Evolutionary conservation across 2,113 vertebrate species (phyloP).

Genomic region (Apeltes quadracus): DNA sequence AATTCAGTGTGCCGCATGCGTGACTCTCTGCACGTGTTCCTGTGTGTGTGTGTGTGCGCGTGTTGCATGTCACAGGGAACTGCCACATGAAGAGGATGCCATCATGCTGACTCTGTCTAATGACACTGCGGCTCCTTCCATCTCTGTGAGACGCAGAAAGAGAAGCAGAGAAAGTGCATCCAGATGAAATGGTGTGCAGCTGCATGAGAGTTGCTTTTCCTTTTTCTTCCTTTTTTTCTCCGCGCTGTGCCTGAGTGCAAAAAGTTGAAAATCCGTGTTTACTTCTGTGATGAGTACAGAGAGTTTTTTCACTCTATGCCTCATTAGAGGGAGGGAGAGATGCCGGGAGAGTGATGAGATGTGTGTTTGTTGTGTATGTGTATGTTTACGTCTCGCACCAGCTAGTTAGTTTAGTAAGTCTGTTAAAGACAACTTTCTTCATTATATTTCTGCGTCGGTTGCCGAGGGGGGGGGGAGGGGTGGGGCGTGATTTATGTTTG

Average conservation of each 20-base stretch:
- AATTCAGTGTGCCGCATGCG: constrained; percentile 22
- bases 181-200: constrained; percentile 38
- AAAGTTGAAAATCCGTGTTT: constrained; percentile 63
- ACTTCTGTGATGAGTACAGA: constrained; percentile 51
- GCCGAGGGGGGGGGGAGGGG: background rate
- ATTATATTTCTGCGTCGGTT: constrained; percentile 20
- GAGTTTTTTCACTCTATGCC: constrained; percentile 63
- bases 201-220: constrained; percentile 24
- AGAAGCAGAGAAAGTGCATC: constrained; percentile 10
- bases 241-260: constrained; percentile 24
- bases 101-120: constrained; percentile 42
- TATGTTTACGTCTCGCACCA: constrained; percentile 45
- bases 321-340: constrained; percentile 63
- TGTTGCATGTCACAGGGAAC: constrained; percentile 15
- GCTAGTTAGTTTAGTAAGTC: constrained; percentile 36
- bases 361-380: constrained; percentile 29
- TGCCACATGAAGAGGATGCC: constrained; percentile 38
- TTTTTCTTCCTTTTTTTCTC: constrained; percentile 9
- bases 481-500: constrained; percentile 6
- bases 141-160: constrained; percentile 20
- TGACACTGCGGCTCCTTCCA: constrained; percentile 38
- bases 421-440: constrained; percentile 37
- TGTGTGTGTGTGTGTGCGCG: background rate
- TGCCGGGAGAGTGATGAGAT: constrained; percentile 24
- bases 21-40: constrained; percentile 8